Evolutionary conservation across 2,113 vertebrate species (phyloP), one percentile per base, ranked within the genome.

Genomic region (Equus przewalskii): DNA sequence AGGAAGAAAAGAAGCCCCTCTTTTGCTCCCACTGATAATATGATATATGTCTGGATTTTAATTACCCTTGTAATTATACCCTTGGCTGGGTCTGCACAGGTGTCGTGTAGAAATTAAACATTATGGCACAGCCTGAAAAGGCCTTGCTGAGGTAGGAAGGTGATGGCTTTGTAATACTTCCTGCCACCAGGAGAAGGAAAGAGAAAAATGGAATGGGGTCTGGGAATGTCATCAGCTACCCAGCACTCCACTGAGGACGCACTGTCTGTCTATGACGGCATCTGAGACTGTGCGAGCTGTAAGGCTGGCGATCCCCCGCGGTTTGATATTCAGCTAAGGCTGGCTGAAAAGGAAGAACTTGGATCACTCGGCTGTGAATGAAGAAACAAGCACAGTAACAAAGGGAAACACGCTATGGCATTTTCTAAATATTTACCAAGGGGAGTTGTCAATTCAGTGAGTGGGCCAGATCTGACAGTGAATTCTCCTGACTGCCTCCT

Each of bases 391-490:
- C 88, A 76, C 60, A 85, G 81, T 87, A 82, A 97, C 87, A 94
- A 94, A 96, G 62, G 87, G 76, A 96, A 95, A 95, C 92, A 89
- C 0, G 28, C 83, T 56, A 84, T 89, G 95, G 78, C 92, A 95
- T 97, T 97, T 97, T 95, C 94, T 95, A 97, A 98, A 95, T 96
- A 98, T 96, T 98, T 97, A 96, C 93, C 94, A 84, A 87, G 15
- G 82, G 93, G 89, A 97, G 86, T n/a, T 92, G 82, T 69, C 85
- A 91, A 72, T 75, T 86, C 64, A 30, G n/a, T 62, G n/a, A 87
- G 51, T 51, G 3, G 36, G 95, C 70, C 96, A 96, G 89, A 54
- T 44, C 70, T 84, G 95, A 93, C 65, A 26, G 89, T 51, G 92
- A 87, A 90, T 70, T 92, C 87, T 81, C 84, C 89, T 36, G 73